Conservation (phyloP, 2,113 vertebrate genomes). For the Solea senegalensis region DNA sequence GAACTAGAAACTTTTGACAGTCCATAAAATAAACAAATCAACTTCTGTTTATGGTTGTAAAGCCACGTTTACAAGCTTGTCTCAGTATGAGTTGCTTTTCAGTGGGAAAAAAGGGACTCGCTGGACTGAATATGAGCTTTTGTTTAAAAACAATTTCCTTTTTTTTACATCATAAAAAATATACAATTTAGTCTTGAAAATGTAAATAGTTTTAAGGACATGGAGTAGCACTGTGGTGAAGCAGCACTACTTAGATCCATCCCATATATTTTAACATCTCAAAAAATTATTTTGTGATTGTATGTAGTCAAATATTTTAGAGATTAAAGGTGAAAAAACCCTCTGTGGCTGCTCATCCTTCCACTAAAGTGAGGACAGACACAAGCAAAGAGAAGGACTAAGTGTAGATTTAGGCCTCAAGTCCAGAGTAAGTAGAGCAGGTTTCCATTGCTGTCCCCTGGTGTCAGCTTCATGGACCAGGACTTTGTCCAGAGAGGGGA, state of each 20-base stretch:
- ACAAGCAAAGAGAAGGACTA: constrained; percentile 69
- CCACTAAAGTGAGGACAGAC: constrained; percentile 56
- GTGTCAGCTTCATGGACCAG: constrained; percentile 83
- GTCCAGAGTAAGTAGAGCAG: constrained; percentile 61
- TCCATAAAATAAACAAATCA: constrained; percentile 41
- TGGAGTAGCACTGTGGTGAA: constrained; percentile 14
- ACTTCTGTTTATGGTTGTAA: constrained; percentile 34
- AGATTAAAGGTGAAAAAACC: constrained; percentile 57
- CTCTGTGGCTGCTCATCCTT: constrained; percentile 51
- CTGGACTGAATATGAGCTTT: constrained; percentile 6
- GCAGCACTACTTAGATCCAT: constrained; percentile 10
- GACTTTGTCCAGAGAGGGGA: constrained; percentile 93
- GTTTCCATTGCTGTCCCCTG: constrained; percentile 69
- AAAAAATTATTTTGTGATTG: constrained; percentile 41
- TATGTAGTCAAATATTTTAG: constrained; percentile 30
- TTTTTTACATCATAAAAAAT: background rate
- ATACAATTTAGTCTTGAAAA: background rate
- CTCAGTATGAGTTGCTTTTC: constrained; percentile 24
- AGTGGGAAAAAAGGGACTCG: constrained; percentile 1
- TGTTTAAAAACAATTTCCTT: constrained; percentile 8
- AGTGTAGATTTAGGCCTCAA: constrained; percentile 58
- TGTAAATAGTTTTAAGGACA: background rate
- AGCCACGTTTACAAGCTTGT: constrained; percentile 27
- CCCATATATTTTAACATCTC: constrained; percentile 31
- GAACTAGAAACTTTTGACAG: constrained; percentile 30